Percentiles rank a stretch among this genome's conserved stretches.
Evolutionary conservation across 2,113 vertebrate species (phyloP).

Genomic region (Lichenostomus cassidix): DNA sequence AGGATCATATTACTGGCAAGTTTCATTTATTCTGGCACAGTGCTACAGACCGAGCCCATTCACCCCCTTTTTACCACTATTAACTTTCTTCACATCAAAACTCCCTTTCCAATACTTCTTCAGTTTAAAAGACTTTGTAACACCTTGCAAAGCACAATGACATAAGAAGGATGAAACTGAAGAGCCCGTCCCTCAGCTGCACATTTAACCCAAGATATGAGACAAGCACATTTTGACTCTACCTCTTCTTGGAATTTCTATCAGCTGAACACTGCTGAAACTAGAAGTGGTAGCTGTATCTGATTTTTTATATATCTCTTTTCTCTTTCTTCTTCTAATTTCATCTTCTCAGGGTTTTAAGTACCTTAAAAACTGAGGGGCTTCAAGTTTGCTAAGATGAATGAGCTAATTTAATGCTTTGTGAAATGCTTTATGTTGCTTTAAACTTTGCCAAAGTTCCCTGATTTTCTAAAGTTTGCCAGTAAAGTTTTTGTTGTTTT

Average conservation of each 20-base stretch:
- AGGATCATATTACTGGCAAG: background rate
- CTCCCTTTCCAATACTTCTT: background rate
- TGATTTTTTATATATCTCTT: too few species aligned
- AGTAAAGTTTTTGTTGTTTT: background rate
- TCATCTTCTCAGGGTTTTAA: too few species aligned
- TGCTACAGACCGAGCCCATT: background rate
- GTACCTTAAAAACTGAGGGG: too few species aligned
- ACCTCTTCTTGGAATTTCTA: background rate
- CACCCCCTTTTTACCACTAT: background rate
- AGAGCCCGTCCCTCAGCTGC: background rate
- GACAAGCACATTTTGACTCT: background rate
- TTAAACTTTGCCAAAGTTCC: background rate
- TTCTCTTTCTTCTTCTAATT: too few species aligned
- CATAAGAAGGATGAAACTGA: background rate
- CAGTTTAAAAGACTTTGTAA: background rate
- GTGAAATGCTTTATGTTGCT: background rate
- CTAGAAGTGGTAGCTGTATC: too few species aligned
- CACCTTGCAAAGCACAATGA: background rate
- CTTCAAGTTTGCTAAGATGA: too few species aligned
- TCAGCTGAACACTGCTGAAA: too few species aligned
- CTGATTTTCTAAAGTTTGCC: background rate
- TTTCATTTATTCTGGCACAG: background rate
- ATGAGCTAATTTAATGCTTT: too few species aligned
- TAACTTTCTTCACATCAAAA: background rate
- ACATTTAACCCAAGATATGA: background rate